Percentiles rank a stretch among this genome's conserved stretches.
These are phyloP conservation scores for Calidris pygmaea DNA, from an alignment of 2,113 vertebrate genomes.

Conservation along the genomic window DNA sequence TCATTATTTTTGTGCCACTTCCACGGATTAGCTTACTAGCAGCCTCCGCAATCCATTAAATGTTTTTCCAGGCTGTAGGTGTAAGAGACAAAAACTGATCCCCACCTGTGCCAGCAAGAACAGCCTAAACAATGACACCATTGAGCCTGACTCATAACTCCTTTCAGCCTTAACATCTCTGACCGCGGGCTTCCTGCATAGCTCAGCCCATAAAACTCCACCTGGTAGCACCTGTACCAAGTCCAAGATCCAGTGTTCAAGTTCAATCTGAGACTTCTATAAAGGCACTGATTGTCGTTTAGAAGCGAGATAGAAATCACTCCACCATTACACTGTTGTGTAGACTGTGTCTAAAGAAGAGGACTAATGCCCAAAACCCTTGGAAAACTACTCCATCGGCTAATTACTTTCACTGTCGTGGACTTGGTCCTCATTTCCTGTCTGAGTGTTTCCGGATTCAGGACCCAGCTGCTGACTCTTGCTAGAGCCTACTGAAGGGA, in stretches of 20 bases:
- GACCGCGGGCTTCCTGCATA: not conserved
- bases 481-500: not conserved
- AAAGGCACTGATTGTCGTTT: not conserved
- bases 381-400: not conserved
- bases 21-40: not conserved
- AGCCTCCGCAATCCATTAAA: not conserved
- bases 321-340: not conserved
- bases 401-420: not conserved
- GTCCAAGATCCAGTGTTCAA: not conserved
- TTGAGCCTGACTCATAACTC: not conserved
- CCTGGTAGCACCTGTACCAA: not conserved
- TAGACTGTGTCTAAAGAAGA: not conserved
- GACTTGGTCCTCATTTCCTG: not conserved
- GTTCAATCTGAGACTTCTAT: not conserved
- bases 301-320: not conserved
- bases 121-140: not conserved
- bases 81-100: not conserved
- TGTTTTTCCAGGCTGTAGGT: not conserved
- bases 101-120: not conserved
- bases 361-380: not conserved
- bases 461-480: not conserved
- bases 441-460: not conserved
- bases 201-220: not conserved
- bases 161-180: not conserved
- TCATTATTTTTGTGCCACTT: not conserved